Evolutionary conservation across 1,140 invertebrate species (phyloP).

Genomic region (Brachionus paranguensis): DNA sequence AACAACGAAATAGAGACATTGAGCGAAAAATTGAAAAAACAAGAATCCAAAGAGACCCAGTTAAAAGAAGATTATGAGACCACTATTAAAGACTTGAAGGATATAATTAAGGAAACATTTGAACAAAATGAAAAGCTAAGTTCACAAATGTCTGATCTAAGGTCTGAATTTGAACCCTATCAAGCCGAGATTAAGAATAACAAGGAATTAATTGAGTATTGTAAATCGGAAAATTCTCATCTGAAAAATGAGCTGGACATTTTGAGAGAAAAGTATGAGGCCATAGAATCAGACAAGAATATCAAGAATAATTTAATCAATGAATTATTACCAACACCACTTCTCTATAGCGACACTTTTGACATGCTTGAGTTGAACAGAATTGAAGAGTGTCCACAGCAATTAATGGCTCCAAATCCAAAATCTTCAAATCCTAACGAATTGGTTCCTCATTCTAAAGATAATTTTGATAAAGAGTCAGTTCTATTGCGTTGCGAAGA

Average conservation of each 20-base stretch:
- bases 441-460: background rate
- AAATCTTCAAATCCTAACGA: background rate
- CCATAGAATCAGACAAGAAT: background rate
- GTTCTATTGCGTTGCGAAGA: background rate
- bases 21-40: constrained; percentile 46
- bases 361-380: constrained; percentile 91
- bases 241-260: constrained; percentile 50
- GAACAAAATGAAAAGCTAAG: constrained; percentile 45
- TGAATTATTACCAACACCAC: constrained; percentile 51
- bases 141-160: constrained; percentile 48
- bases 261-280: constrained; percentile 36
- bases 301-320: background rate
- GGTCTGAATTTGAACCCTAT: constrained; percentile 43
- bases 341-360: constrained; percentile 93
- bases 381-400: constrained; percentile 88
- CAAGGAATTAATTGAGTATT: constrained; percentile 44
- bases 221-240: constrained; percentile 47
- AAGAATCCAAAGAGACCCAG: constrained; percentile 46
- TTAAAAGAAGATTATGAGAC: constrained; percentile 46
- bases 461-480: background rate
- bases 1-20: background rate
- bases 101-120: constrained; percentile 49
- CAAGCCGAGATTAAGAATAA: constrained; percentile 46
- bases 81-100: background rate
- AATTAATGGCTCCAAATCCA: constrained; percentile 58